These are phyloP conservation scores for Achroia grisella DNA, from an alignment of 1,140 invertebrate genomes.

Conservation along the genomic window DNA sequence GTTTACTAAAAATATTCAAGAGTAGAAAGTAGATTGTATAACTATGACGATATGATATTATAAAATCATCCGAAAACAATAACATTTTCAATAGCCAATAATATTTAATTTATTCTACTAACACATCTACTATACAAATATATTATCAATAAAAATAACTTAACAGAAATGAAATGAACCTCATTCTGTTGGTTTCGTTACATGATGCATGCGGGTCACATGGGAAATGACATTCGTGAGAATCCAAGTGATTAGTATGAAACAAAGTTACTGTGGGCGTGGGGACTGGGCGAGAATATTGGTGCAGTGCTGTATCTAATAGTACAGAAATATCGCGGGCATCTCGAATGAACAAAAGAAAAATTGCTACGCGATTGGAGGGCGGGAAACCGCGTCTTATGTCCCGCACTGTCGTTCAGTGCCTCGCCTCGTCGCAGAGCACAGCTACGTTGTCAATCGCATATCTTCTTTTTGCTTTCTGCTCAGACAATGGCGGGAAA, in stretches of 20 bases:
- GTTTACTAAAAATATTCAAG: too few species aligned
- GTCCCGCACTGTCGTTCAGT: not conserved
- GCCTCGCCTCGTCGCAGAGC: conserved; percentile 12
- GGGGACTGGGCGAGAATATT: conserved; percentile 2
- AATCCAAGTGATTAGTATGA: conserved; percentile 19
- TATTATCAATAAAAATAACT: not conserved
- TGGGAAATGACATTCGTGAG: conserved; percentile 25
- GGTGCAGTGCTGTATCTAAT: conserved; percentile 4
- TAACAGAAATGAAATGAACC: conserved; percentile 3
- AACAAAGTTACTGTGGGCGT: conserved; percentile 15
- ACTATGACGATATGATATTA: too few species aligned
- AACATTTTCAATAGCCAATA: too few species aligned
- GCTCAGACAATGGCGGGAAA: conserved; percentile 59
- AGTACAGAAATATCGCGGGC: conserved; percentile 13
- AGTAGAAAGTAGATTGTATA: too few species aligned
- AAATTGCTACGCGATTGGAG: conserved; percentile 21
- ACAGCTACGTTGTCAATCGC: conserved; percentile 49
- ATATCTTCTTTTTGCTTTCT: conserved; percentile 50
- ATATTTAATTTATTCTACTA: too few species aligned
- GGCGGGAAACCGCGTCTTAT: conserved; percentile 7
- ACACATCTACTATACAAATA: too few species aligned
- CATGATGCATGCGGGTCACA: conserved; percentile 7
- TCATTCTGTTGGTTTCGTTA: conserved; percentile 14
- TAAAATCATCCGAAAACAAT: too few species aligned
- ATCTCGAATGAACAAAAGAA: conserved; percentile 33